Evolutionary conservation across 1,140 invertebrate species (phyloP), one percentile per base, ranked within the genome.

Genomic region (Mesaphorura yosii): DNA sequence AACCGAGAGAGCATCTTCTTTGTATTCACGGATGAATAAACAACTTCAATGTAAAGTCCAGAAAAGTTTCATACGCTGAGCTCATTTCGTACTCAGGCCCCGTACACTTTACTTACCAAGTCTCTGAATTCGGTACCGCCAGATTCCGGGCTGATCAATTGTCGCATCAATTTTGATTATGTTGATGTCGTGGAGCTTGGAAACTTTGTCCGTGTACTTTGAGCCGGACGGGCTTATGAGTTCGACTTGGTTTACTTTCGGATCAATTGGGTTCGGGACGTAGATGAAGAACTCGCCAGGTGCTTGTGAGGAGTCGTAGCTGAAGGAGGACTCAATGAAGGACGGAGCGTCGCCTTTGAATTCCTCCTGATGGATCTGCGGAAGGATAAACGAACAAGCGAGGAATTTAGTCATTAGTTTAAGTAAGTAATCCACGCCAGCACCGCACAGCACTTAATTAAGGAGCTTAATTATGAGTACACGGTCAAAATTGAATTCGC

Each of bases 301-400:
- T 37, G 52, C 25, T 48, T 55, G 54, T 7, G 53, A 46, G 17
- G 41, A 42, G 41, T 57, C 54, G 34, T 58, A 59, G 44, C 28
- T 57, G 46, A 63, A 63, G 15, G 51, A 48, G 23, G 57, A 59
- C 23, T 63, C 52, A 10, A 63, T 55, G 23, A 57, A 51, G 27
- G 54, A 53, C 10, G 54, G 60, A 28, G 60, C 54, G 53, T 63
- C 60, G 15, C 57, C 60, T 49, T 58, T 59, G 34, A 63, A 63
- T 26, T 63, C 60, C 40, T 59, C 49, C 42, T 63, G 57, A 37
- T 63, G 60, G 23, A 63, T 54, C 53, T 55, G 47, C 20, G 45
- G 48, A 15, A 29, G 2, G 10, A 17, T 7, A 42, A 12, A 42
- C 10, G 6, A 42, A 42, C 17, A 7, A 10, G 40, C 7, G 17